phyloP scores from a whole-genome alignment of 2,888 invertebrate genomes.

The Mimachlamys varia region DNA sequence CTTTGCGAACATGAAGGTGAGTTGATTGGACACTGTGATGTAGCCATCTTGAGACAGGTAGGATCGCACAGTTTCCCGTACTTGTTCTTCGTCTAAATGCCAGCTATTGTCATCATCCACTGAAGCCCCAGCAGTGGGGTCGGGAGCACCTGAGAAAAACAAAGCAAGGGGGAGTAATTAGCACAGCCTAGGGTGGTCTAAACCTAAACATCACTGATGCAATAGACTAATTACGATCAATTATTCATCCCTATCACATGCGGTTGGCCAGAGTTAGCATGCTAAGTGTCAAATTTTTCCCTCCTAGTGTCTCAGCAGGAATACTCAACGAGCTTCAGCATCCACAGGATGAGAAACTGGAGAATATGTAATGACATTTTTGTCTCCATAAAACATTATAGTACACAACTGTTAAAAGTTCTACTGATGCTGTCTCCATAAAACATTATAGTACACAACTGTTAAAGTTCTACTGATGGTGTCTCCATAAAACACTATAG shows the following conservation, averaged over 20 bases:
- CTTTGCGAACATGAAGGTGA: constrained; percentile 93
- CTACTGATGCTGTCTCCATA: not conserved
- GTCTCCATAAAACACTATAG: not conserved
- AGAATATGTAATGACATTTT: not conserved
- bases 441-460: not conserved
- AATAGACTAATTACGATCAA: constrained; percentile 19
- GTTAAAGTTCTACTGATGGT: too few species aligned
- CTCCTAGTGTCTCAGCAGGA: not conserved
- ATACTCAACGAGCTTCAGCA: not conserved
- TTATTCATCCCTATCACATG: constrained; percentile 7
- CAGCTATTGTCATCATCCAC: constrained; percentile 93
- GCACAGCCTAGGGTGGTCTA: not conserved
- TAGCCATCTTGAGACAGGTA: constrained; percentile 92
- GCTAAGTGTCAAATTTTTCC: not conserved
- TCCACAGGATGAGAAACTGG: not conserved
- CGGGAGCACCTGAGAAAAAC: constrained; percentile 87
- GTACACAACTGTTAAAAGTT: not conserved
- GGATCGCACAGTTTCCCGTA: constrained; percentile 92
- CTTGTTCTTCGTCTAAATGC: constrained; percentile 94
- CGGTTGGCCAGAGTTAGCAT: not conserved
- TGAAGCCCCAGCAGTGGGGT: constrained; percentile 93
- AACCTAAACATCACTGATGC: not conserved
- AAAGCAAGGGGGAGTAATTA: constrained; percentile 32
- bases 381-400: not conserved
- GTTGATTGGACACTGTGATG: constrained; percentile 92